Evolutionary conservation across 2,797 vertebrate species (phyloP).

Genomic region (Chelonia mydas): DNA sequence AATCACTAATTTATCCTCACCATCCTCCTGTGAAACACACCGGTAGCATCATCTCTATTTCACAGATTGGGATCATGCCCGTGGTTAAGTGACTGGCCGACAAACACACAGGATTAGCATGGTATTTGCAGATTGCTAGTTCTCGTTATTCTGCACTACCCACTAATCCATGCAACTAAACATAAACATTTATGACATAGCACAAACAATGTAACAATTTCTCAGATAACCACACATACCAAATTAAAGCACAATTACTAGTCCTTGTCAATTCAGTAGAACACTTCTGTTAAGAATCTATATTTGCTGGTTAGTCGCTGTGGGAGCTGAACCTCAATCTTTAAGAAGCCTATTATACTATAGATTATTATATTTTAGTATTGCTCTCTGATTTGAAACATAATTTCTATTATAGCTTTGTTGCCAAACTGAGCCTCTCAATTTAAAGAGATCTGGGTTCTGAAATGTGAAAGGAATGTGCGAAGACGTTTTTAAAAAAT

Average conservation of each 20-base stretch:
- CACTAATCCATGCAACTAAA: fast-evolving
- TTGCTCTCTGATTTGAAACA: not conserved
- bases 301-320: not conserved
- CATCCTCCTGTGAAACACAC: not conserved
- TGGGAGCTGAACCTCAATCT: not conserved
- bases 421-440: not conserved
- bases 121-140: fast-evolving
- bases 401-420: not conserved
- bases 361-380: not conserved
- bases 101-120: not conserved
- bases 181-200: fast-evolving
- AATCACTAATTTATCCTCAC: not conserved
- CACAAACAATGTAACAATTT: fast-evolving
- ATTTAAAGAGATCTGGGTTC: not conserved
- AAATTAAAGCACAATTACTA: not conserved
- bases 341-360: not conserved
- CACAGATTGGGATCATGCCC: not conserved
- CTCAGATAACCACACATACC: not conserved
- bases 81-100: not conserved
- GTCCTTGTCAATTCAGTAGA: not conserved
- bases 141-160: not conserved
- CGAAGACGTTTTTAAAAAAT: fast-evolving
- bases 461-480: not conserved
- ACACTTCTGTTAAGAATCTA: not conserved
- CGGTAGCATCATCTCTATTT: not conserved